A percentile compares a stretch with the other conserved stretches of the same genome.
Conservation (phyloP, 2,888 invertebrate species). For the Stenolophus ochropezus region DNA sequence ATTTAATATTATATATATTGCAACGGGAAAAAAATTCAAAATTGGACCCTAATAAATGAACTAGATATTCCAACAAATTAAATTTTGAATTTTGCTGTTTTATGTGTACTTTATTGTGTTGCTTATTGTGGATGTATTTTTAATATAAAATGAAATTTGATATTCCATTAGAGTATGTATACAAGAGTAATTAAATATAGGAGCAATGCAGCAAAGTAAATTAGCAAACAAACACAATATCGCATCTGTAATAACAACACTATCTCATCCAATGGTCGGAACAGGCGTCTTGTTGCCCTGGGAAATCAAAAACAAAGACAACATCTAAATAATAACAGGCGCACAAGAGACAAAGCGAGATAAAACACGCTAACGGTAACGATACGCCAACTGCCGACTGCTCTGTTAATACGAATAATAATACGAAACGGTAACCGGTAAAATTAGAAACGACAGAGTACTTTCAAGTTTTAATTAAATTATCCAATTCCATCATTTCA, state of each 20-base stretch:
- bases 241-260: neutral
- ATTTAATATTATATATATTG: too few relatives aligned
- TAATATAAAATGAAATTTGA: neutral
- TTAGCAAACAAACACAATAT: neutral
- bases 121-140: too few relatives aligned
- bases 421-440: constrained; percentile 60
- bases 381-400: constrained; percentile 34
- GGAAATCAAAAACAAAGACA: constrained; percentile 40
- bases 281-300: neutral
- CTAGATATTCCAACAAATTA: too few relatives aligned
- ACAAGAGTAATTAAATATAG: neutral
- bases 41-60: too few relatives aligned
- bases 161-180: neutral
- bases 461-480: constrained; percentile 68
- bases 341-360: constrained; percentile 9
- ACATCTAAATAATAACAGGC: constrained; percentile 26
- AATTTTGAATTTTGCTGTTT: too few relatives aligned
- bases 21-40: too few relatives aligned
- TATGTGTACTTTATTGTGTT: too few relatives aligned
- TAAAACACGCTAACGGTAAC: constrained; percentile 38
- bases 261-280: neutral
- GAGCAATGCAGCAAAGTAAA: neutral
- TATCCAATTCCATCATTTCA: constrained; percentile 67
- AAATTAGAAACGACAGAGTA: constrained; percentile 64
- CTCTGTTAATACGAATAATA: constrained; percentile 60